Base-by-base conservation (phyloP, 2,797 vertebrate species). In the Sebastiscus tertius region DNA sequence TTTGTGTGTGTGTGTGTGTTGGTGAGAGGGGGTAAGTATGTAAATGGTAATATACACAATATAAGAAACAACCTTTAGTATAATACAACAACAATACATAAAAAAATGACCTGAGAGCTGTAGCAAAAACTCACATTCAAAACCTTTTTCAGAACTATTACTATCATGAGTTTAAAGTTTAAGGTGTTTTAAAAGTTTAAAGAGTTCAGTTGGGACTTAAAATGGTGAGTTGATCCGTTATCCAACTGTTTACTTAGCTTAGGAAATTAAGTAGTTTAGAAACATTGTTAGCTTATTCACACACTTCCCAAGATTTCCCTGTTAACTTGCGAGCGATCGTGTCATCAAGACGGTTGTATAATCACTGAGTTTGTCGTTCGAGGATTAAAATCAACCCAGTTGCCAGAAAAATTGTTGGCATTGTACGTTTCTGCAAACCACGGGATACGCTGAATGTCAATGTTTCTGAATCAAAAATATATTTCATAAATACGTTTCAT, bases 21-120 rank as follows among this genome's bases (percentile, higher is more conserved):
- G 31, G 1, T 6, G 20, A 56, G 9, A 3, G 16, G 13, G 2
- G 27, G 27, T 1, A 49, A 46, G 14, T 59, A 31, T 60, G 6
- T 55, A 46, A 61, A 75, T 65, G 24, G 5, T 59, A 77, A 78
- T 72, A 14, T 14, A 36, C 27, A 59, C n/a, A 63, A 56, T 64
- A 56, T 55, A 33, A 64, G 18, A 56, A 55, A 33, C 12, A 63
- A 58, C 16, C 7, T 65, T 75, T 33, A 60, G 27, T 22, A 52
- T 5, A 54, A 36, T 3, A 22, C 12, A 68, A 59, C 34, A 16
- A 55, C 31, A 20, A 78, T 34, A 27, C 4, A 1, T 2, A 54
- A 24, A 55, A n/a, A 70, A 33, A 71, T 77, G 56, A 77, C 71
- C 31, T 7, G 5, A 11, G 7, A 65, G 69, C 80, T 78, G 34